A percentile compares a stretch with the other conserved stretches of the same genome.
Evolutionary conservation across 1,140 invertebrate species (phyloP).

Genomic region (Hycleus cichorii): DNA sequence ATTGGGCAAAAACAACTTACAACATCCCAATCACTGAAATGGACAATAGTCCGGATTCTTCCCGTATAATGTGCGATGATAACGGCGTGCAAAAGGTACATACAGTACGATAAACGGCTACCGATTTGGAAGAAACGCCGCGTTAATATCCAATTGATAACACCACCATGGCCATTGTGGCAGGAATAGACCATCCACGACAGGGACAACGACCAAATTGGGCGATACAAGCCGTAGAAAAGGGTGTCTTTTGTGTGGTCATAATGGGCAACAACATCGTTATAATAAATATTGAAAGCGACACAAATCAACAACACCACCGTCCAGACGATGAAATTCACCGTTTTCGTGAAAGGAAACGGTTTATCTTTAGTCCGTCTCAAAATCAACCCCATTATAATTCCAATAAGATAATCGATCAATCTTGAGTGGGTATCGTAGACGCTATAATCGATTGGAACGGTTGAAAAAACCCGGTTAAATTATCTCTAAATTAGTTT

Average conservation of each 20-base stretch:
- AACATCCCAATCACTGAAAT: conserved; percentile 16
- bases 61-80: conserved; percentile 8
- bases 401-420: conserved; percentile 27
- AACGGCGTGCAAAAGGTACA: conserved; percentile 26
- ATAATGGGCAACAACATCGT: conserved; percentile 14
- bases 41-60: conserved; percentile 1
- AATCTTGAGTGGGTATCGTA: conserved; percentile 31
- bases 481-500: conserved; percentile 13
- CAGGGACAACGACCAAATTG: conserved; percentile 25
- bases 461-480: background rate
- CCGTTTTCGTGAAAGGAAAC: conserved; percentile 20
- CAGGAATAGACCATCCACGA: conserved; percentile 32
- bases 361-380: conserved; percentile 14
- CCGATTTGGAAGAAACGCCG: conserved; percentile 24
- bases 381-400: conserved; percentile 23
- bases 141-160: conserved; percentile 27
- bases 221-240: conserved; percentile 24
- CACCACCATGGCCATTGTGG: conserved; percentile 28
- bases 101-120: conserved; percentile 26
- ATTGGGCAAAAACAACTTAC: conserved; percentile 6
- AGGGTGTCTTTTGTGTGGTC: conserved; percentile 12
- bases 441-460: conserved; percentile 10
- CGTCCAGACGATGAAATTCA: conserved; percentile 22
- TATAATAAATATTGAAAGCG: conserved; percentile 8
- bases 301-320: conserved; percentile 14